Evolutionary conservation across 2,888 invertebrate genomes (phyloP).

Genomic region (Unio pictorum): DNA sequence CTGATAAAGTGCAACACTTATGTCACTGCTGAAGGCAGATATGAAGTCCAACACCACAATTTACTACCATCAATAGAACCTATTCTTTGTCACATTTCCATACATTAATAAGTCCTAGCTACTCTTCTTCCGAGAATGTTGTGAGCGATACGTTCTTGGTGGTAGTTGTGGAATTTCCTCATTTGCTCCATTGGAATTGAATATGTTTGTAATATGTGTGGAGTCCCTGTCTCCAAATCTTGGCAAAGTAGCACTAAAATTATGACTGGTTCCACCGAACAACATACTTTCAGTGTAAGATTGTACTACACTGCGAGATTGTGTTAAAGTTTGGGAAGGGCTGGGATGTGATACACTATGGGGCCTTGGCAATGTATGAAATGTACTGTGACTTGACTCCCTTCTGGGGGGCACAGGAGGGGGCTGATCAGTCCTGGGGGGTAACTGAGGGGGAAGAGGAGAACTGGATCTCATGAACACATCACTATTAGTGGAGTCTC

Average conservation of each 20-base stretch:
- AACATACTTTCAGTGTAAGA: constrained; percentile 4
- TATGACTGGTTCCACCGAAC: constrained; percentile 11
- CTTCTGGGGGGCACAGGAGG: constrained; percentile 78
- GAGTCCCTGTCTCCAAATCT: constrained; percentile 50
- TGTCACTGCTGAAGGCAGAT: too few species aligned
- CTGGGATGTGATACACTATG: constrained; percentile 46
- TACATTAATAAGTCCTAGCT: constrained; percentile 38
- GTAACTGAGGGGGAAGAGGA: constrained; percentile 79
- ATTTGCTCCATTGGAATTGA: constrained; percentile 55
- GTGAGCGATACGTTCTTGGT: constrained; percentile 66
- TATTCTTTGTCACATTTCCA: too few species aligned
- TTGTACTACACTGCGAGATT: constrained; percentile 26
- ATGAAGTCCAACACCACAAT: too few species aligned
- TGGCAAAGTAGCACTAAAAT: constrained; percentile 53
- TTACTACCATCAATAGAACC: too few species aligned
- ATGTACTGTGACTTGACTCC: constrained; percentile 51
- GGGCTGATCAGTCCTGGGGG: constrained; percentile 79
- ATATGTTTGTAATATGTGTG: constrained; percentile 31
- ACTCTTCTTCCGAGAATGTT: constrained; percentile 53
- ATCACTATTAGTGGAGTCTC: constrained; percentile 75
- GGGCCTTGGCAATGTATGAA: constrained; percentile 38
- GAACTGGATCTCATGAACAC: constrained; percentile 60
- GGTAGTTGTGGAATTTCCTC: constrained; percentile 64
- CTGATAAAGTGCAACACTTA: too few species aligned
- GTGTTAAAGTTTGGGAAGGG: constrained; percentile 17